phyloP scores from a whole-genome alignment of 2,888 invertebrate genomes.

The Tetrapedia diversipes region DNA sequence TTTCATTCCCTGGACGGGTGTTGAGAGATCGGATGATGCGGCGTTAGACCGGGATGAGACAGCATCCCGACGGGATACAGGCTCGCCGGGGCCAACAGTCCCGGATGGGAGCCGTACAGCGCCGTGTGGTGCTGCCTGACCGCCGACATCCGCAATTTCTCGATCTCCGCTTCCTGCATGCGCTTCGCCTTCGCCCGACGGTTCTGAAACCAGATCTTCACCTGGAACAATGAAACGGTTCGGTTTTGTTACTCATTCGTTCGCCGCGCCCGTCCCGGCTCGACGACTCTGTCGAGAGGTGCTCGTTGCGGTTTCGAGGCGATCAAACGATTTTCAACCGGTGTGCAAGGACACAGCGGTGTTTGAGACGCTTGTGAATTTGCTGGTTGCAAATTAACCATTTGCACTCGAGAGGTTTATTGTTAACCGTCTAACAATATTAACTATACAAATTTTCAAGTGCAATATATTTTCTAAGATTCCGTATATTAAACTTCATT shows the following conservation, averaged over 20 bases:
- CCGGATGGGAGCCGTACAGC: conserved; percentile 79
- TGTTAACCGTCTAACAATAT: too few species aligned
- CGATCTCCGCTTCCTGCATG: conserved; percentile 98
- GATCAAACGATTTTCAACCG: not conserved
- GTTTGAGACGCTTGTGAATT: too few species aligned
- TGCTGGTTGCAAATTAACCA: too few species aligned
- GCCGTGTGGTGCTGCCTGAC: conserved; percentile 82
- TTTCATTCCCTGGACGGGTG: conserved; percentile 77
- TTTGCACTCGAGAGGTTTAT: too few species aligned
- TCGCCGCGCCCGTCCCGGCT: not conserved
- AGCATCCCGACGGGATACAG: conserved; percentile 79
- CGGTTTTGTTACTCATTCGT: conserved; percentile 33
- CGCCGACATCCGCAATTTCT: conserved; percentile 94
- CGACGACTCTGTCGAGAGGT: not conserved
- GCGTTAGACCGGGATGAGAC: conserved; percentile 76
- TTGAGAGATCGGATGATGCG: conserved; percentile 75
- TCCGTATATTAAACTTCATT: too few species aligned
- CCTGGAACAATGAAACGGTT: conserved; percentile 83
- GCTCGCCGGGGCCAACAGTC: conserved; percentile 74
- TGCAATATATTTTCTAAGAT: too few species aligned
- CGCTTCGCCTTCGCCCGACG: conserved; percentile 98
- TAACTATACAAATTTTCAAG: too few species aligned
- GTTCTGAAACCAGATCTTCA: conserved; percentile 97
- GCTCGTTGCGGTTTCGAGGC: conserved; percentile 22
- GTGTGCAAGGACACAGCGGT: too few species aligned